phyloP scores from a whole-genome alignment of 2,113 vertebrate species.

The Bos indicus region DNA sequence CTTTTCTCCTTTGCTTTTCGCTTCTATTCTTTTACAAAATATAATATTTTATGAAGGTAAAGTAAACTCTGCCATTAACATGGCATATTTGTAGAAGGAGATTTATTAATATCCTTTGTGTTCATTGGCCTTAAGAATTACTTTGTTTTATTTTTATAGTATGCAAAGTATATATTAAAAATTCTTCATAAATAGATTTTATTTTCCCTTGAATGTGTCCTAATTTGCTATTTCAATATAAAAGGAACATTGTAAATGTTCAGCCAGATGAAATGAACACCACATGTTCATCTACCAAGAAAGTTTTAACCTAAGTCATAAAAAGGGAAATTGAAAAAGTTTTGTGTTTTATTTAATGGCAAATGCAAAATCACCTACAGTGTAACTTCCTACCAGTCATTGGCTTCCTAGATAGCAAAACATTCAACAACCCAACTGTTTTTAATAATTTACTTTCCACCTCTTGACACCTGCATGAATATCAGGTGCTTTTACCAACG shows the following conservation, averaged over 20 bases:
- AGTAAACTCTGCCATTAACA: background rate
- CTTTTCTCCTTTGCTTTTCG: no score
- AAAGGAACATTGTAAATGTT: background rate
- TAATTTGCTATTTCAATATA: background rate
- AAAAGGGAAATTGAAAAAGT: background rate
- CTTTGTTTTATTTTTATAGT: slow-evolving; percentile 17
- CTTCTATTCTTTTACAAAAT: background rate
- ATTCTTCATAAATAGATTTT: background rate
- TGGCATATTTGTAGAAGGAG: background rate
- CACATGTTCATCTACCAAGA: background rate
- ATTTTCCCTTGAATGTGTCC: background rate
- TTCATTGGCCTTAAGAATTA: background rate
- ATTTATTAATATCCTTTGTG: background rate
- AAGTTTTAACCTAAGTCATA: slow-evolving; percentile 28
- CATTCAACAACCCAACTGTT: background rate
- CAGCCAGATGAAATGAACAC: background rate
- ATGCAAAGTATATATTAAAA: background rate
- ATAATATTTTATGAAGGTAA: background rate
- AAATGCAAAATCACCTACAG: slow-evolving; percentile 24
- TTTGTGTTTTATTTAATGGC: background rate
- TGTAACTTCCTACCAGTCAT: background rate
- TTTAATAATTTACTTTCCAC: background rate
- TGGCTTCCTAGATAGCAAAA: slow-evolving; percentile 13
- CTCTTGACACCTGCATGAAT: slow-evolving; percentile 6
- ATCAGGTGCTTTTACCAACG: slow-evolving; percentile 17